Percentiles rank a stretch among this genome's conserved stretches.
These are phyloP conservation scores for Dicaeum eximium DNA, from an alignment of 2,113 vertebrate genomes.

Conservation along the genomic window DNA sequence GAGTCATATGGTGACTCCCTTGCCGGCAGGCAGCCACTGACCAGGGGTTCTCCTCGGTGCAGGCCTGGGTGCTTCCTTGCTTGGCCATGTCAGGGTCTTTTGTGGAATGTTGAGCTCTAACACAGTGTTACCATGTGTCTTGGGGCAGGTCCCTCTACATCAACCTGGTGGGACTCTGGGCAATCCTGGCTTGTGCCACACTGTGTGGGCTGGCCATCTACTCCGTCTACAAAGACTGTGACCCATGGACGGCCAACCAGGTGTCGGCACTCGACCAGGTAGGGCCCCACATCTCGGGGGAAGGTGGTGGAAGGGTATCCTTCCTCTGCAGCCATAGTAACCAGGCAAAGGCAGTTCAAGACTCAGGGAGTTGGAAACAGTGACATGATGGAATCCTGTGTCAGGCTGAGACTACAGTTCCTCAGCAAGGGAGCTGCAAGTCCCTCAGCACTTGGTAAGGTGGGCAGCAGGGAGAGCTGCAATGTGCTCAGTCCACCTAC, in stretches of 20 bases:
- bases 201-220: slow-evolving; percentile 86
- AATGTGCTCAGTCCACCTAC: background rate
- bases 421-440: background rate
- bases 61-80: rapidly evolving
- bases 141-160: slow-evolving; percentile 84
- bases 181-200: slow-evolving; percentile 75
- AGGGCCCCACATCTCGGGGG: background rate
- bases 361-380: background rate
- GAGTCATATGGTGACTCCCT: background rate
- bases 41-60: rapidly evolving
- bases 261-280: slow-evolving; percentile 90
- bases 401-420: background rate
- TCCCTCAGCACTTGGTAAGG: background rate
- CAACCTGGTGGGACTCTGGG: slow-evolving; percentile 89
- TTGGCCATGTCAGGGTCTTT: background rate
- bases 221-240: slow-evolving; percentile 88
- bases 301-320: background rate
- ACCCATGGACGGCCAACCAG: slow-evolving; percentile 82
- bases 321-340: background rate
- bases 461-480: background rate
- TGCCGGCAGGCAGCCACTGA: rapidly evolving
- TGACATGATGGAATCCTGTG: rapidly evolving
- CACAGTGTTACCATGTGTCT: background rate
- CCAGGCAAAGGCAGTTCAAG: background rate
- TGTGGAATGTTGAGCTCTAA: background rate